Evolutionary conservation across 2,888 invertebrate genomes (phyloP).

Genomic region (Sminthurinus aureus): DNA sequence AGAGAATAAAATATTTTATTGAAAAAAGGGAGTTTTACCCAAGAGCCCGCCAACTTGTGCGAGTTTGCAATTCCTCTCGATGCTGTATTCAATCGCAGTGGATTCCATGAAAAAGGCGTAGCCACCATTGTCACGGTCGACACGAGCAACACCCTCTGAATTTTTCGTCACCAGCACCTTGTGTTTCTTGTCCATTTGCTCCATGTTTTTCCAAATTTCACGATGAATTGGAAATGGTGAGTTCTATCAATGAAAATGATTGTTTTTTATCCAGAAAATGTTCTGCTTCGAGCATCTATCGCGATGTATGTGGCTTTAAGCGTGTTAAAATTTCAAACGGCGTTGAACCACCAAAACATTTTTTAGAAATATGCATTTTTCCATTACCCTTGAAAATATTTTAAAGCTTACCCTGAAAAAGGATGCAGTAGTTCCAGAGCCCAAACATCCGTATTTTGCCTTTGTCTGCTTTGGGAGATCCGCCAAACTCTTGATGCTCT

Average conservation of each 20-base stretch:
- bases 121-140: slow-evolving; percentile 73
- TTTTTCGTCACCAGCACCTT: slow-evolving; percentile 74
- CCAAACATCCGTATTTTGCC: slow-evolving; percentile 93
- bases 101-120: slow-evolving; percentile 99
- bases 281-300: too few relatives aligned
- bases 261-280: too few relatives aligned
- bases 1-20: too few relatives aligned
- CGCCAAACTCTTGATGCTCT: slow-evolving; percentile 93
- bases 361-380: too few relatives aligned
- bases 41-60: slow-evolving; percentile 89
- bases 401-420: slow-evolving; percentile 83
- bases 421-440: slow-evolving; percentile 89
- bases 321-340: too few relatives aligned
- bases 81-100: slow-evolving; percentile 93
- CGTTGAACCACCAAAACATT: too few relatives aligned
- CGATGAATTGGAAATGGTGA: slow-evolving; percentile 94
- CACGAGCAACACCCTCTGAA: slow-evolving; percentile 88
- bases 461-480: slow-evolving; percentile 95
- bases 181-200: slow-evolving; percentile 71
- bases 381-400: too few relatives aligned
- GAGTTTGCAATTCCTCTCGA: slow-evolving; percentile 88
- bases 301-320: too few relatives aligned
- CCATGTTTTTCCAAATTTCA: slow-evolving; percentile 96
- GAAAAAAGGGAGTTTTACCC: too few relatives aligned
- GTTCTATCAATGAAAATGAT: too few relatives aligned